Base-by-base conservation (phyloP, 2,113 vertebrate species). In the Tamias sibiricus region DNA sequence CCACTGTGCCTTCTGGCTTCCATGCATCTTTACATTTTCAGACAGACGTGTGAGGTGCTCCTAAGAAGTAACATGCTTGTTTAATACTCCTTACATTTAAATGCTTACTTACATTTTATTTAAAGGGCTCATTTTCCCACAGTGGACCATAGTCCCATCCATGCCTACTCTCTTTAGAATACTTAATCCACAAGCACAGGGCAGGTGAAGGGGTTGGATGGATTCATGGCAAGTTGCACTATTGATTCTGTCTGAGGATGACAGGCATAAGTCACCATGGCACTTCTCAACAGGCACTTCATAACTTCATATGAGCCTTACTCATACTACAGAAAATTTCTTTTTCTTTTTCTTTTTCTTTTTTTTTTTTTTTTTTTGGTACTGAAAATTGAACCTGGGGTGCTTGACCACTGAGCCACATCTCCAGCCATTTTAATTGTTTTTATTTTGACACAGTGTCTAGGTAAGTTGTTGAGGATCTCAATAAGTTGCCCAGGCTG, bases 21-120 rank as follows among this genome's bases (percentile, higher is more conserved):
- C 5, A 0, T 26, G 3, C 1, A 0, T 8, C 32, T 68, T 66
- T n/a, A 24, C 19, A 11, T 44, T 59, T 54, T 62, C 6, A 32
- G 35, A 49, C 26, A 62, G 76, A 40, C 40, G 52, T 17, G 17
- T 40, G 13, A 0, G 8, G 24, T 1, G 37, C 24, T 54, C 62
- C 64, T 7, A 7, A 19, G 40, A 80, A 59, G 37, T 79, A 22
- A n/a, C 32, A 26, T 37, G 44, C 28, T 82, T 4, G 30, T 82
- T 62, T 42, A 59, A 57, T 59, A 37, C 54, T 59, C 57, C 40
- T 42, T 62, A 30, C 16, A 30, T 42, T 62, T 30, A 42, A 42
- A 20, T 79, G 35, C 32, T 52, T 4, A n/a, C 10, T 20, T 57
- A 20, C 54, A 57, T 37, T 30, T 28, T 4, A 13, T 30, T 37